phyloP scores from a whole-genome alignment of 2,888 invertebrate species.

The Tiphia femorata region DNA sequence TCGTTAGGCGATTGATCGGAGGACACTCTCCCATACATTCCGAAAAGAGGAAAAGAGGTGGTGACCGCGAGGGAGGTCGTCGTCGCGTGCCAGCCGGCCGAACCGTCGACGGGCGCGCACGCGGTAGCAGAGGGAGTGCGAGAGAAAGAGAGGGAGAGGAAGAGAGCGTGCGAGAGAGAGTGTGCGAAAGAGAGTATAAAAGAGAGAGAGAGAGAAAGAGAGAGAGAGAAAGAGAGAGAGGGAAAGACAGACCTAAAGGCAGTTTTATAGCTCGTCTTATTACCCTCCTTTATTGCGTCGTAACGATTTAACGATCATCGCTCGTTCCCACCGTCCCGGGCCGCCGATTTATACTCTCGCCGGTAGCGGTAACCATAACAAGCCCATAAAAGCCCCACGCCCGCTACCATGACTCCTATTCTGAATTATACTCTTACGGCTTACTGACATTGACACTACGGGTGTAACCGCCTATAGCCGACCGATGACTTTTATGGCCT shows the following conservation, averaged over 20 bases:
- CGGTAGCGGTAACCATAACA: constrained; percentile 55
- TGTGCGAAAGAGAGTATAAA: too few relatives aligned
- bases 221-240: constrained; percentile 22
- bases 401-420: constrained; percentile 57
- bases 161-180: constrained; percentile 22
- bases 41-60: constrained; percentile 17
- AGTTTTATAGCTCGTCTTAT: constrained; percentile 64
- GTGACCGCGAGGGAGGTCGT: constrained; percentile 50
- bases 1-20: constrained; percentile 20
- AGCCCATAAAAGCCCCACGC: constrained; percentile 51
- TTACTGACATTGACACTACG: constrained; percentile 60
- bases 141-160: constrained; percentile 4
- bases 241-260: constrained; percentile 44
- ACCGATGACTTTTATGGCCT: constrained; percentile 63
- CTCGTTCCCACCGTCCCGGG: constrained; percentile 39
- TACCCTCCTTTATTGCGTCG: constrained; percentile 65
- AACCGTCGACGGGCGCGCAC: constrained; percentile 50
- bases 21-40: constrained; percentile 21
- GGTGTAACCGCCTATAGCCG: constrained; percentile 36
- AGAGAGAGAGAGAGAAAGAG: constrained; percentile 6
- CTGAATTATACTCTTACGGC: constrained; percentile 51
- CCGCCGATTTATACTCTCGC: constrained; percentile 39
- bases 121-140: constrained; percentile 42
- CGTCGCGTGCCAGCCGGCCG: constrained; percentile 62
- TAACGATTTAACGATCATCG: constrained; percentile 66